phyloP scores from a whole-genome alignment of 2,888 invertebrate genomes.

The Vanessa cardui region DNA sequence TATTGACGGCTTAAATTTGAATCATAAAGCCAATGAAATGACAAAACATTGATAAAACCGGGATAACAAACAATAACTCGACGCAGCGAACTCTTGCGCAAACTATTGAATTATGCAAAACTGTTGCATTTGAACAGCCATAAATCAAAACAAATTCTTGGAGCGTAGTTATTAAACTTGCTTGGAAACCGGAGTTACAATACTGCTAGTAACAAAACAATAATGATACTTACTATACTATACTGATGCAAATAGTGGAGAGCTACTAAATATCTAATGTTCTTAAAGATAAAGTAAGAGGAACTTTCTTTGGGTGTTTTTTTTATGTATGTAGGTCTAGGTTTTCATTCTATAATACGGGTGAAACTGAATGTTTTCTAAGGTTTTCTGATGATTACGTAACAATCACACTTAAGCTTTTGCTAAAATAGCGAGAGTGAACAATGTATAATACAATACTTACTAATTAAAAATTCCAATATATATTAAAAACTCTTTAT shows the following conservation, averaged over 20 bases:
- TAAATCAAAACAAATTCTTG: constrained; percentile 32
- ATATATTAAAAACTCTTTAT: no score
- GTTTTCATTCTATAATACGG: no score
- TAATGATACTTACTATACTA: not conserved
- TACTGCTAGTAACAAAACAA: not conserved
- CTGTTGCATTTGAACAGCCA: constrained; percentile 25
- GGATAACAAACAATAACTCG: constrained; percentile 16
- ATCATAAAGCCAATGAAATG: constrained; percentile 4
- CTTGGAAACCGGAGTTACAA: constrained; percentile 22
- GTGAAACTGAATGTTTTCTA: no score
- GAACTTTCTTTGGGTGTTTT: no score
- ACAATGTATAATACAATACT: no score
- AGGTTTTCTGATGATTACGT: no score
- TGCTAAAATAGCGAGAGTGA: no score
- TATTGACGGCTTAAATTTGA: not conserved
- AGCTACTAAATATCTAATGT: no score
- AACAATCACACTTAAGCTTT: no score
- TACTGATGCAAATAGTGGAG: not conserved
- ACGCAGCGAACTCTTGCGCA: constrained; percentile 30
- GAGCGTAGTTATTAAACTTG: constrained; percentile 29
- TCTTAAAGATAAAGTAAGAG: no score
- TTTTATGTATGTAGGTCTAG: no score
- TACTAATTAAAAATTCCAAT: no score
- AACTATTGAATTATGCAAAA: constrained; percentile 41
- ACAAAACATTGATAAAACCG: constrained; percentile 12